These are phyloP conservation scores for Cotesia typhae DNA, from an alignment of 1,140 invertebrate genomes.

Conservation along the genomic window DNA sequence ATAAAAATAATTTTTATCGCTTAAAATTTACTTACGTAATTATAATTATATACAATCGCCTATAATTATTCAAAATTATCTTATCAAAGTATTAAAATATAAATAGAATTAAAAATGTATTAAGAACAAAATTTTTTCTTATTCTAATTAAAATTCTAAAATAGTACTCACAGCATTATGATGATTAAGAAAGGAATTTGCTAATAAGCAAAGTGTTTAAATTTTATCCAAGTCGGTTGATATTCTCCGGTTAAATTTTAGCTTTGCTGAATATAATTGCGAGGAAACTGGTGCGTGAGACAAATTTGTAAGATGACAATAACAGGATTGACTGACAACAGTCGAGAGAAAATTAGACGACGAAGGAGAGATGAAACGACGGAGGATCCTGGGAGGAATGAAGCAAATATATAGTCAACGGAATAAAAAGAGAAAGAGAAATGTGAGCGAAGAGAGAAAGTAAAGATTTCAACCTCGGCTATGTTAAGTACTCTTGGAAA, in stretches of 20 bases:
- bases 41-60: too few species aligned
- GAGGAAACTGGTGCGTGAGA: conserved; percentile 29
- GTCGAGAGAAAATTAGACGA: not conserved
- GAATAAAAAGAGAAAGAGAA: not conserved
- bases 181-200: conserved; percentile 22
- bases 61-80: too few species aligned
- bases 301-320: conserved; percentile 15
- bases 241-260: conserved; percentile 2
- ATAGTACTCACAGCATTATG: conserved; percentile 3
- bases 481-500: conserved; percentile 18
- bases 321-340: not conserved
- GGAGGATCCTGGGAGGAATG: not conserved
- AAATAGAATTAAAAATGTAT: too few species aligned
- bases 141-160: not conserved
- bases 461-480: conserved; percentile 1
- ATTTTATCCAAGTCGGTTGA: conserved; percentile 16
- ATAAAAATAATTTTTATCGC: too few species aligned
- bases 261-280: not conserved
- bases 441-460: conserved; percentile 15
- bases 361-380: not conserved
- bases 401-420: not conserved
- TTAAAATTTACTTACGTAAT: too few species aligned
- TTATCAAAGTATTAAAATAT: too few species aligned
- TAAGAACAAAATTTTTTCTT: too few species aligned
- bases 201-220: conserved; percentile 33